Evolutionary conservation across 2,113 vertebrate genomes (phyloP).

Genomic region (Mustela lutreola): DNA sequence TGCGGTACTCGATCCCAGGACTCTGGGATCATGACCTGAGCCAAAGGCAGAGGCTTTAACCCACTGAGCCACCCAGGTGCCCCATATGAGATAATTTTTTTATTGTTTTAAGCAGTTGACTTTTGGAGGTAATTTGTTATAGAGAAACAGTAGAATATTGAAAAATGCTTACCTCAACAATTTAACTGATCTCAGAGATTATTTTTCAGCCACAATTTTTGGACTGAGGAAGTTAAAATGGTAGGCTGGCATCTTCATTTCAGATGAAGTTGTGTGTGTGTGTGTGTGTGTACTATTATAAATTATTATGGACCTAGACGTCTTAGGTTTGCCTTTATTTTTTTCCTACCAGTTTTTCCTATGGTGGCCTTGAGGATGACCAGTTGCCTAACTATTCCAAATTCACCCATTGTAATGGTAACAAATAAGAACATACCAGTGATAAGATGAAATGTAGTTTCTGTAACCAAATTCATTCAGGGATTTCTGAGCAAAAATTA

Average conservation of each 20-base stretch:
- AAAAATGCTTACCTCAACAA: conserved; percentile 28
- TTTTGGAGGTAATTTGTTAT: not conserved
- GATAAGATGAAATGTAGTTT: not conserved
- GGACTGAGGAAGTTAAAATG: not conserved
- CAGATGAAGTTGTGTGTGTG: not conserved
- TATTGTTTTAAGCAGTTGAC: not conserved
- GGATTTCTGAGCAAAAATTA: not conserved
- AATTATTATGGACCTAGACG: not conserved
- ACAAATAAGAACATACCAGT: not conserved
- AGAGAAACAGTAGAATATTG: not conserved
- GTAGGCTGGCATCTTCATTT: not conserved
- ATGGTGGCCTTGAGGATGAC: not conserved
- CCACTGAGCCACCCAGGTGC: too few species aligned
- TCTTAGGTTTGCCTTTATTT: not conserved
- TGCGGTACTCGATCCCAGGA: too few species aligned
- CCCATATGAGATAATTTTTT: not conserved
- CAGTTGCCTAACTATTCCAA: not conserved
- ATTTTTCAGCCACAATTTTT: conserved; percentile 42
- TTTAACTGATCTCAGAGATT: not conserved
- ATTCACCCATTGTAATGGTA: not conserved
- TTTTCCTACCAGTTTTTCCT: not conserved
- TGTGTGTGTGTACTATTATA: not conserved
- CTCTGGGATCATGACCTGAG: too few species aligned
- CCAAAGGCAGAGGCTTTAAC: too few species aligned
- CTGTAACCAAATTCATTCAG: not conserved